A percentile compares a stretch with the other conserved stretches of the same genome.
Conservation (phyloP, 2,797 vertebrate species). For the Craterocephalus amniculus region DNA sequence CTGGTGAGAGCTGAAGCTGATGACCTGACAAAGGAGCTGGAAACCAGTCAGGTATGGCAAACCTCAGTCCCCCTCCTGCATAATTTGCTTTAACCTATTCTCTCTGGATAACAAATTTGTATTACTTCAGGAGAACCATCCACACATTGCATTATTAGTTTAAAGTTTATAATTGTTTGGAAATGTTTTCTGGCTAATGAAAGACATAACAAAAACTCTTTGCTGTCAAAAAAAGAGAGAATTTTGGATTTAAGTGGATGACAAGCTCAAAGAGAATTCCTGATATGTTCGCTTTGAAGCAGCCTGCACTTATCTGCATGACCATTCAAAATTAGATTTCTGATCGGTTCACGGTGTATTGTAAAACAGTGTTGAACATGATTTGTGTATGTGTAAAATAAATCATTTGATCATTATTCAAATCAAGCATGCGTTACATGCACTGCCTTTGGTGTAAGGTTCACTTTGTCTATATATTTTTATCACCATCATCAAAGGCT, state of each 20-base stretch:
- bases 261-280: conserved; percentile 48
- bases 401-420: neutral
- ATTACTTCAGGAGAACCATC: neutral
- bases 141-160: neutral
- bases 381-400: neutral
- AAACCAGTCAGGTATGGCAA: conserved; percentile 64
- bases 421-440: neutral
- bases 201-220: conserved; percentile 2
- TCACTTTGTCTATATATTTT: neutral
- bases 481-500: conserved; percentile 39
- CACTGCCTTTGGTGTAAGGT: neutral
- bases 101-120: neutral
- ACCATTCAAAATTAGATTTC: conserved; percentile 28
- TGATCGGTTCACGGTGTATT: conserved; percentile 31
- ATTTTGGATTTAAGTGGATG: conserved; percentile 39
- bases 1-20: conserved; percentile 35
- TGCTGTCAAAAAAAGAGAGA: conserved; percentile 1
- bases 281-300: conserved; percentile 41
- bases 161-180: neutral
- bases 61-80: neutral
- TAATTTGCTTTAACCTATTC: conserved; percentile 8
- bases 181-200: neutral
- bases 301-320: conserved; percentile 13
- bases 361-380: neutral
- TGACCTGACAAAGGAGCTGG: conserved; percentile 51